Evolutionary conservation across 2,797 vertebrate genomes (phyloP), one percentile per base, ranked within the genome.

Genomic region (Bovichtus diacanthus): DNA sequence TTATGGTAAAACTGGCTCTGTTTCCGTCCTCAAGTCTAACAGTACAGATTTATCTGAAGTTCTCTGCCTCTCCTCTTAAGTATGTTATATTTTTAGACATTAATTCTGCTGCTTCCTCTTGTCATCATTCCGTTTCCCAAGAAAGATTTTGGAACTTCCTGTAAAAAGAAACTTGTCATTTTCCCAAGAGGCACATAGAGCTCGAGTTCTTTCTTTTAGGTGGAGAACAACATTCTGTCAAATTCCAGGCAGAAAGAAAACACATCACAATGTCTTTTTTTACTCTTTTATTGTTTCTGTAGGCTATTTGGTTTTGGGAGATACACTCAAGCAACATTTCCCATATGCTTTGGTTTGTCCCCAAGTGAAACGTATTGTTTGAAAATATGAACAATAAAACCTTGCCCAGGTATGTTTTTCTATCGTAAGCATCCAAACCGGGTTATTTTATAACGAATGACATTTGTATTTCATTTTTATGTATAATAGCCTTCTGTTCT

Each of bases 1-100:
- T 70, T 70, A 59, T 49, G 53, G 55, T 74, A 70, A 67, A 80
- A 63, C 27, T 13, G n/a, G 9, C 51, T 63, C 13, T 25, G 10
- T 58, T 63, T 78, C 60, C 3, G 13, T 41, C 31, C 36, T 38
- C 13, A 31, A 63, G 41, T 61, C 39, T 49, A 34, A 59, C 53
- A 29, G 44, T 36, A 46, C 54, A 67, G 53, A 60, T 66, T 54
- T 38, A 58, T 73, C 19, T 46, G 12, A 38, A 44, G 41, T 66
- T 34, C 16, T 70, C 34, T 69, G 29, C 39, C 36, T 58, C 7
- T 64, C 18, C 11, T 74, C 31, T 73, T 51, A 23, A 56, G 38
- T 34, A 50, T 0, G 1, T 46, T 55, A 25, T 64, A 53, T 76
- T 72, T 67, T 51, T 68, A 62, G 39, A 70, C 38, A 58, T 13